Evolutionary conservation across 2,888 invertebrate species (phyloP), one percentile per base, ranked within the genome.

Genomic region (Sericinus montela): DNA sequence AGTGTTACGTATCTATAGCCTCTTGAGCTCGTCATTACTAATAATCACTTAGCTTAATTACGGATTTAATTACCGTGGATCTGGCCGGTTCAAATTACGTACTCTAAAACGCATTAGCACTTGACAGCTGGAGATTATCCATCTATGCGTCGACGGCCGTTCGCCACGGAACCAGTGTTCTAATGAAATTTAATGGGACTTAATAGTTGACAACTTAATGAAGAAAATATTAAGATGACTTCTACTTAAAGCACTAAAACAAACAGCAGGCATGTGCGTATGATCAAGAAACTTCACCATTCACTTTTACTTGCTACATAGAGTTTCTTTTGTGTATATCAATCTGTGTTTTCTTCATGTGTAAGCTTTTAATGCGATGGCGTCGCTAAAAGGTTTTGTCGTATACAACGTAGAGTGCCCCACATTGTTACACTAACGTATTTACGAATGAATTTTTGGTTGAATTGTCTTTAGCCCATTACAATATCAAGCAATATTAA

Each of bases 61-160:
- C 79, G 74, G 75, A 76, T 84, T 86, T 88, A 87, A 88, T 87
- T 87, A 85, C 85, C 75, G 75, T 72, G 72, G 86, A 87, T 88
- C 87, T 86, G 80, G 75, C 80, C 81, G 85, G 85, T 83, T 88
- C 88, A 88, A 88, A 88, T 88, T 87, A 87, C 88, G 87, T 88
- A 88, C 87, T 88, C 87, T 88, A 88, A 88, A 88, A 88, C 84
- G 86, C 87, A 87, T 88, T 87, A 88, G 85, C 76, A 80, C 66
- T 82, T 86, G 87, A 87, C 87, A 88, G 87, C 79, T 84, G 84
- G 80, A 87, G 87, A 88, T 87, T 87, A 87, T 87, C 87, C 87
- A 78, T 82, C 84, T 84, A 84, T 84, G 80, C 81, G 80, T 70
- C 78, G 80, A 69, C 71, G 73, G 76, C 66, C 71, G 68, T 69